Evolutionary conservation across 2,888 invertebrate genomes (phyloP), one percentile per base, ranked within the genome.

Genomic region (Lasioglossum pauxillum): DNA sequence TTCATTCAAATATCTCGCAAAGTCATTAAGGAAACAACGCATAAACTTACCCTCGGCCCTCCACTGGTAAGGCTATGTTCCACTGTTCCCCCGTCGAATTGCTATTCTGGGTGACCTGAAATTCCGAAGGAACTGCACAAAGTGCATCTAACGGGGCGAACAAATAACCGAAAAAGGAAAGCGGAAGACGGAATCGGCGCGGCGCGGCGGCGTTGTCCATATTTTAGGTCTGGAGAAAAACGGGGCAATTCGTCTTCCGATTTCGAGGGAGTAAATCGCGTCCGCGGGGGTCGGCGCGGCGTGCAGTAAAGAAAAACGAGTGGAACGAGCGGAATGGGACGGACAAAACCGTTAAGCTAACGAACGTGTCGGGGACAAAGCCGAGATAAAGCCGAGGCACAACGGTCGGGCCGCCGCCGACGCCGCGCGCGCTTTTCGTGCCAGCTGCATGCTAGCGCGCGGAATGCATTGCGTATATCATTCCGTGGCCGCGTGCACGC

Each of bases 361-460:
- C 89, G 89, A 88, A 89, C 88, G 83, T 79, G 88, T 79, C 86
- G 84, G 49, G 80, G 86, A 88, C 89, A 89, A 88, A 88, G 84
- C 86, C 81, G 79, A 82, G 89, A 89, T 89, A 89, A 87, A 89
- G 80, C 79, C 73, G 79, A 75, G 78, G 78, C 75, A 82, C 57
- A 80, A 76, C 75, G 38, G 53, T 2, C 49, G 19, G 49, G 19
- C 49, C 49, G 19, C 19, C 23, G 7, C 49, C 49, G 19, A 7
- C 23, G 67, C 7, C 64, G 27, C 60, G 60, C 81, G 77, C 79
- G 85, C 79, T 88, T 83, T 73, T 84, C 82, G 82, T 78, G 88
- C 84, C 82, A 88, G 72, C 71, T 79, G 82, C 80, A 85, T 82
- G 87, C 69, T 31, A 31, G 31, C 64, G 71, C 67, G 75, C 49